Evolutionary conservation across 2,113 vertebrate genomes (phyloP), one percentile per base, ranked within the genome.

Genomic region (Callopanchax toddi): DNA sequence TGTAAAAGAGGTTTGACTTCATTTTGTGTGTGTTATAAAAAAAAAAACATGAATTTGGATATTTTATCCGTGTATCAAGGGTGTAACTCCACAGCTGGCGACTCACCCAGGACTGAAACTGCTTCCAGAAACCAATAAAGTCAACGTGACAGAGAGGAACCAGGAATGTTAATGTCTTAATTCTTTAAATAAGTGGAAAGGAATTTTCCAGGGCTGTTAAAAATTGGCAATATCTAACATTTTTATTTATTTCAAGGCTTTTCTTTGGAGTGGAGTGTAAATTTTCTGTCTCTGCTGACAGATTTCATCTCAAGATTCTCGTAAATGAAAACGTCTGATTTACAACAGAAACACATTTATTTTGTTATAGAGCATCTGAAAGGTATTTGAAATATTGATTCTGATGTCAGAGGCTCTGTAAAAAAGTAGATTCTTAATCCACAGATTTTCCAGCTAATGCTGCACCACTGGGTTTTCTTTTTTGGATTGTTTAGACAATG

Each of bases 311-410:
- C 3, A 11, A 37, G 10, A 37, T 37, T 20, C 42, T 20, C n/a
- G 17, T 44, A 44, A 44, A 6, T 44, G 42, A 44, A 44, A 44
- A 44, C 42, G 42, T 20, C 42, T 44, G 42, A 44, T 44, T 44
- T 44, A 7, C n/a, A 20, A 18, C 5, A 11, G 17, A 43, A 44
- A 44, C 42, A 44, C n/a, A 26, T n/a, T n/a, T n/a, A 34, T 52
- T 18, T 32, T 10, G 9, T 52, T 7, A 12, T 52, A 32, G 1
- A 17, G 17, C 17, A 12, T 34, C 11, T 11, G 11, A 34, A 52
- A 32, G 29, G 25, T 9, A 18, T 34, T 32, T 11, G 1, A 32
- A 52, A 32, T 34, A 6, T 52, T 34, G 16, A 3, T 52, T 32
- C 17, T 32, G 2, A 26, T 29, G 50, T 52, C 11, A 32, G 50